Conservation (phyloP, 1,140 invertebrate species). For the Drosophila asahinai region DNA sequence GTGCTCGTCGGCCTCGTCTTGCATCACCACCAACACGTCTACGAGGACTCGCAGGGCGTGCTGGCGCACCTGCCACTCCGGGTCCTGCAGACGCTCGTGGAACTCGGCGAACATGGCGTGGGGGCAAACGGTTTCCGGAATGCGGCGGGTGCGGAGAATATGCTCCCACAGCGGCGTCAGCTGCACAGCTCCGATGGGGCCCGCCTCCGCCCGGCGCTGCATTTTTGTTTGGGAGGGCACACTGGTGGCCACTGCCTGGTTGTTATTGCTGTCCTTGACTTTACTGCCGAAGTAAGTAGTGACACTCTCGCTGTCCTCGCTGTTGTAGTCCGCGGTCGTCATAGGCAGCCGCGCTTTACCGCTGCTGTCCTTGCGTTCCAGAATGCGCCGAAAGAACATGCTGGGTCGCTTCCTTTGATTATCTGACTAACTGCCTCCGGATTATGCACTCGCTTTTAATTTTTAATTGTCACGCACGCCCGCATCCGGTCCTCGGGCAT, state of each 20-base stretch:
- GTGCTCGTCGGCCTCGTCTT: slow-evolving; percentile 87
- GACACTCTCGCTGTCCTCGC: slow-evolving; percentile 50
- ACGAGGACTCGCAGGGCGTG: slow-evolving; percentile 91
- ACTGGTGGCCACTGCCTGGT: slow-evolving; percentile 30
- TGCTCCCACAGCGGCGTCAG: slow-evolving; percentile 92
- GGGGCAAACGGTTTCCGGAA: slow-evolving; percentile 88
- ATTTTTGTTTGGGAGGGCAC: slow-evolving; percentile 29
- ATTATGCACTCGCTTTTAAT: slow-evolving; percentile 62
- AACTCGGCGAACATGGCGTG: slow-evolving; percentile 89
- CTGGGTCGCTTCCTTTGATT: slow-evolving; percentile 26
- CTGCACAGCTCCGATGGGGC: slow-evolving; percentile 83
- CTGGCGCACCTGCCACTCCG: slow-evolving; percentile 92
- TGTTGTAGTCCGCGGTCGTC: slow-evolving; percentile 20
- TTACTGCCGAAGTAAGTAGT: slow-evolving; percentile 33
- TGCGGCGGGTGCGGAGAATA: slow-evolving; percentile 87
- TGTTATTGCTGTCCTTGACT: slow-evolving; percentile 54
- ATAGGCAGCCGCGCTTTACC: slow-evolving; percentile 9
- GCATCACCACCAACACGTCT: slow-evolving; percentile 90
- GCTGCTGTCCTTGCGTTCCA: slow-evolving; percentile 62
- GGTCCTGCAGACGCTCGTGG: slow-evolving; percentile 89
- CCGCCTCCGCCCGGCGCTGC: slow-evolving; percentile 47
- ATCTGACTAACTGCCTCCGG: slow-evolving; percentile 46
- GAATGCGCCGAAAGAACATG: slow-evolving; percentile 79
- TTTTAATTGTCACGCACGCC: slow-evolving; percentile 67
- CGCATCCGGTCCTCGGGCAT: slow-evolving; percentile 55